Conservation (phyloP, 1,140 invertebrate genomes). For the Listronotus bonariensis region DNA sequence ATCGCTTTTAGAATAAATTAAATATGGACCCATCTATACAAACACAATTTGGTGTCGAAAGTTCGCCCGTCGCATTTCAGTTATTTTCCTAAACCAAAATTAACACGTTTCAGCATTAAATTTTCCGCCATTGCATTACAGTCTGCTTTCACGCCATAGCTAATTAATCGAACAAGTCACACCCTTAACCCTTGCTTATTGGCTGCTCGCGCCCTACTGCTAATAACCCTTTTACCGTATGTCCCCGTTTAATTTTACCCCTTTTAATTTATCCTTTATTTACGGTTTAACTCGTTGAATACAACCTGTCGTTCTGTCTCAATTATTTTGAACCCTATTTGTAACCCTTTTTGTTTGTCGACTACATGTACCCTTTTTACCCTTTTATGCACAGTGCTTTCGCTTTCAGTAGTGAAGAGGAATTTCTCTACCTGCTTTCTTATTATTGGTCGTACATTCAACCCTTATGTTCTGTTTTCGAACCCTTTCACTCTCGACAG, state of each 20-base stretch:
- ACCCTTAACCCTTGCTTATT: slow-evolving; percentile 12
- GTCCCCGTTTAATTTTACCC: slow-evolving; percentile 14
- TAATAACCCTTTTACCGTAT: neutral
- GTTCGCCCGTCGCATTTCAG: too few relatives aligned
- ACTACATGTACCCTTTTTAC: neutral
- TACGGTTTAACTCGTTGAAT: slow-evolving; percentile 9
- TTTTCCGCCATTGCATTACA: too few relatives aligned
- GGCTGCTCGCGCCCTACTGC: too few relatives aligned
- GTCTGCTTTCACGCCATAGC: too few relatives aligned
- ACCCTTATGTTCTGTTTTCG: slow-evolving; percentile 4
- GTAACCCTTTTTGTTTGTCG: slow-evolving; percentile 14
- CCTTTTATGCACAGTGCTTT: neutral
- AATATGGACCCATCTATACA: too few relatives aligned
- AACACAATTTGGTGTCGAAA: too few relatives aligned
- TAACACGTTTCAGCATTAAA: too few relatives aligned
- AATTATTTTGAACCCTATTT: slow-evolving; percentile 2
- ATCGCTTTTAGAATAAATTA: too few relatives aligned
- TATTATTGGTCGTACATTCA: slow-evolving; percentile 25
- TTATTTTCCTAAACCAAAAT: too few relatives aligned
- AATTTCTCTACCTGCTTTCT: slow-evolving; percentile 18
- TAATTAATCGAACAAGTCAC: too few relatives aligned
- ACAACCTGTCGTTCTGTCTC: slow-evolving; percentile 15
- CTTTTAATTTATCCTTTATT: neutral
- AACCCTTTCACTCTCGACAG: slow-evolving; percentile 23
- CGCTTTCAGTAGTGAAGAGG: neutral